phyloP scores from a whole-genome alignment of 2,797 vertebrate species.

The Lindbergichthys nudifrons region DNA sequence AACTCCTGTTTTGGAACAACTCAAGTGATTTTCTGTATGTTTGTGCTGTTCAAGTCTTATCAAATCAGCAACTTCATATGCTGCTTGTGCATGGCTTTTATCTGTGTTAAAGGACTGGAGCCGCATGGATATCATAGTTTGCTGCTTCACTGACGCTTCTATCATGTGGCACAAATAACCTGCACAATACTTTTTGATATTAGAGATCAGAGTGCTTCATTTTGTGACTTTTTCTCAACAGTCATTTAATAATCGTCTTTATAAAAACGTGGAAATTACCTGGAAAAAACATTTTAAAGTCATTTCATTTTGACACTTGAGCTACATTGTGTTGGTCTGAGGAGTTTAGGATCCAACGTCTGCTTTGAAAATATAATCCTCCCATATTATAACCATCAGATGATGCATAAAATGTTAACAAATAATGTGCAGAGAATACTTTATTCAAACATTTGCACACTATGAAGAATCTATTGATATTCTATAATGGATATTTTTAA shows the following conservation, averaged over 20 bases:
- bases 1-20: slow-evolving; percentile 33
- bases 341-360: slow-evolving; percentile 5
- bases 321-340: background rate
- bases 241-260: slow-evolving; percentile 12
- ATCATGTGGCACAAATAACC: slow-evolving; percentile 25
- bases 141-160: slow-evolving; percentile 26
- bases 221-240: slow-evolving; percentile 7
- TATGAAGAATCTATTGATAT: slow-evolving; percentile 32
- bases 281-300: background rate
- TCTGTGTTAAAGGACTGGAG: slow-evolving; percentile 38
- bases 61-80: slow-evolving; percentile 26
- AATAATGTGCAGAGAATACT: slow-evolving; percentile 42
- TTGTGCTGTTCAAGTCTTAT: slow-evolving; percentile 41
- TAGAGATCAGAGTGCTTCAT: slow-evolving; percentile 12
- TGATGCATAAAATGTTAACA: slow-evolving; percentile 30
- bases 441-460: slow-evolving; percentile 52
- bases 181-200: slow-evolving; percentile 13
- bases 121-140: slow-evolving; percentile 18
- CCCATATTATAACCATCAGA: slow-evolving; percentile 11
- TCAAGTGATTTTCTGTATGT: slow-evolving; percentile 40
- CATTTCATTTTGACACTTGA: slow-evolving; percentile 16
- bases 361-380: slow-evolving; percentile 11
- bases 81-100: slow-evolving; percentile 54
- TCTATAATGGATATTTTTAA: slow-evolving; percentile 57
- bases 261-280: background rate